phyloP scores from a whole-genome alignment of 2,888 invertebrate genomes.

The Dorcus hopei region DNA sequence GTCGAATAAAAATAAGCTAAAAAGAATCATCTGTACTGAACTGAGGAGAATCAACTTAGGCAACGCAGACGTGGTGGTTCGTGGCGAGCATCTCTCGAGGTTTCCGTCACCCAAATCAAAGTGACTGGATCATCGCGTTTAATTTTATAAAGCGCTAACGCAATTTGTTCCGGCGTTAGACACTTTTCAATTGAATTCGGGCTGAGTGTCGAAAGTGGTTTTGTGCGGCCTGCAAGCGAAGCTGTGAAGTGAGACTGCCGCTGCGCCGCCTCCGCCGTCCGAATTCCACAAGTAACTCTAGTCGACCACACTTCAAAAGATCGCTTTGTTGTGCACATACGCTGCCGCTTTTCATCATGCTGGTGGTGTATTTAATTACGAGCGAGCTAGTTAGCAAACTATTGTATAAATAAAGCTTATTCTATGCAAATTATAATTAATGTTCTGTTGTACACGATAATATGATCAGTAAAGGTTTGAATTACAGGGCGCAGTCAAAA shows the following conservation, averaged over 20 bases:
- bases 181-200: conserved; percentile 36
- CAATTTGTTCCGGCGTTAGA: conserved; percentile 36
- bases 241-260: conserved; percentile 24
- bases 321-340: conserved; percentile 1
- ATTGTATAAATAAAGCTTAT: too few relatives aligned
- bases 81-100: too few relatives aligned
- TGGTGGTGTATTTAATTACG: not conserved
- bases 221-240: conserved; percentile 25
- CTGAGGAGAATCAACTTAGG: too few relatives aligned
- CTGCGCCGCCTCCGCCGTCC: conserved; percentile 25
- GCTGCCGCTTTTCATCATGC: not conserved
- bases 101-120: conserved; percentile 25
- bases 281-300: conserved; percentile 20
- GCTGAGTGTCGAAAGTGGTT: conserved; percentile 19
- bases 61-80: too few relatives aligned
- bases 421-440: too few relatives aligned
- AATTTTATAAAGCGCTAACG: conserved; percentile 42
- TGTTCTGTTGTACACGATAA: too few relatives aligned
- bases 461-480: too few relatives aligned
- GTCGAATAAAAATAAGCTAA: too few relatives aligned
- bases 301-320: conserved; percentile 1
- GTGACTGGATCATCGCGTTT: conserved; percentile 42
- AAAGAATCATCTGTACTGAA: too few relatives aligned
- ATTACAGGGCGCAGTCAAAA: too few relatives aligned
- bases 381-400: not conserved